Evolutionary conservation across 2,113 vertebrate genomes (phyloP), one percentile per base, ranked within the genome.

Genomic region (Onychostruthus taczanowskii): DNA sequence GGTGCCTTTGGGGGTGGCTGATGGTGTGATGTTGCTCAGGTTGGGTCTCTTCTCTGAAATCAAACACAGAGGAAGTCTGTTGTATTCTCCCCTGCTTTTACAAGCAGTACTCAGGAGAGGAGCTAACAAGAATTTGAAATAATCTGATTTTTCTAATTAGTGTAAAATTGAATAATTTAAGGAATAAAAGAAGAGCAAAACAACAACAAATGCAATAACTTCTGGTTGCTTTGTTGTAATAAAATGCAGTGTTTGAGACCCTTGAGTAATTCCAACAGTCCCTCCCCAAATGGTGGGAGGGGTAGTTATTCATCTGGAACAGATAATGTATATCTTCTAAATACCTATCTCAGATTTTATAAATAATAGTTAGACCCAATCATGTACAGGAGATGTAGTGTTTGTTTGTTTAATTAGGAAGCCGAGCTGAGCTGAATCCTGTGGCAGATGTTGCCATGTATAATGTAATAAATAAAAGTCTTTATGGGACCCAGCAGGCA

Each of bases 401-500:
- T 97, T 94, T 97, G 94, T 95, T 97, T 97, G 98, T 98, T 98
- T 98, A 98, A 98, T 98, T 97, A 97, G 97, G 93, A 88, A 75
- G 70, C 93, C 55, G 89, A 97, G 94, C 92, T 88, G 93, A 96
- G 84, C 96, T 88, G 90, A 94, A 96, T 96, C 93, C 83, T 76
- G 96, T 86, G 97, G 97, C 98, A 98, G 98, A 97, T 98, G 98
- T 97, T 98, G 96, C 97, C 93, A 85, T 97, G 97, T 97, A 97
- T 98, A 98, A 98, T 97, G 94, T 95, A 97, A 98, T 98, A 98
- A 98, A 98, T 98, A 98, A 97, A 97, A 97, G 97, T 94, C 98
- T 98, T 98, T 98, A 98, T 97, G 97, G 97, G 97, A 96, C 97
- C 95, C 97, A 97, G 96, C 97, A 97, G 98, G 97, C 97, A 97